These are phyloP conservation scores for Megaceryle torquata DNA, from an alignment of 2,113 vertebrate species.

Conservation along the genomic window DNA sequence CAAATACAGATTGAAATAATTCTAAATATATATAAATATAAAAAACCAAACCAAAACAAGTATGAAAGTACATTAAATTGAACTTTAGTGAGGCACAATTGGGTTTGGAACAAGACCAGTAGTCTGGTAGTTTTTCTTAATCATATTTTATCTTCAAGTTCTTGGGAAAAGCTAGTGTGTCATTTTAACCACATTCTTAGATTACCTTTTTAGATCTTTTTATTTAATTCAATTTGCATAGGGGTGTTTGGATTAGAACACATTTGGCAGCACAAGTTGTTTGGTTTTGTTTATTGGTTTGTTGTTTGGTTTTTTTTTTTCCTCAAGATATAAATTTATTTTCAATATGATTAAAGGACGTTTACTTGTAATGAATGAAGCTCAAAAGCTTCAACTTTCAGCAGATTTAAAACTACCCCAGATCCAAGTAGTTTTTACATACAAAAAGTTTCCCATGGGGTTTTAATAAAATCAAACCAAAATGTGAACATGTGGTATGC, in stretches of 20 bases:
- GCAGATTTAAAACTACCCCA: neutral
- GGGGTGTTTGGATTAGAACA: neutral
- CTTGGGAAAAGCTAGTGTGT: neutral
- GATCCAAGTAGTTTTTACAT: neutral
- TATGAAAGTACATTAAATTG: neutral
- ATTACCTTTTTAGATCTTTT: neutral
- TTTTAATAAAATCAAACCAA: conserved; percentile 21
- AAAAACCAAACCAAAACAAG: neutral
- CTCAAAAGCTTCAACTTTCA: neutral
- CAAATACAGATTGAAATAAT: neutral
- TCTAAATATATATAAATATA: neutral
- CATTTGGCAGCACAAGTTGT: neutral
- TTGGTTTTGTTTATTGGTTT: neutral
- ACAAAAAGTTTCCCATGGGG: neutral
- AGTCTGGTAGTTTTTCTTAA: neutral
- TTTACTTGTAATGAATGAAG: neutral
- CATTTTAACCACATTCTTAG: neutral
- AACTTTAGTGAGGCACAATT: neutral
- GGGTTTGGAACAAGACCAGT: neutral
- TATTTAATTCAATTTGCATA: neutral
- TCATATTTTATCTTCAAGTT: neutral
- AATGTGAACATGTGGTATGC: neutral
- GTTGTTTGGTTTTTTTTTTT: neutral
- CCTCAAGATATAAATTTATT: neutral
- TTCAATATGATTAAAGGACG: neutral